Evolutionary conservation across 2,888 invertebrate species (phyloP), one percentile per base, ranked within the genome.

Genomic region (Siphonodentalium dalli): DNA sequence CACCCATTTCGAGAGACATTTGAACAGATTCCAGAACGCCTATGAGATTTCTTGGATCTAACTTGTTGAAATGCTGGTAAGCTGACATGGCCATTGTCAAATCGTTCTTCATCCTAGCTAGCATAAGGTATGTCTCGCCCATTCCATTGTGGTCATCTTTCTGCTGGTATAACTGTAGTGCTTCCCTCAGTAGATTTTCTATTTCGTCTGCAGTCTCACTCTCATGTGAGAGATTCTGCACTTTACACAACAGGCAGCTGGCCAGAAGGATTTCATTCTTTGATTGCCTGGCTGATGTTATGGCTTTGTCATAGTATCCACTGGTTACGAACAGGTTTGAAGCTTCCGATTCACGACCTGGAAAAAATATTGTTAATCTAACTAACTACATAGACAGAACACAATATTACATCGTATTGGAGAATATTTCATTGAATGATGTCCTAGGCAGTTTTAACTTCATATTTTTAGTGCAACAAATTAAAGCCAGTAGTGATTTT

Each of bases 1-100:
- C 11, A 15, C 21, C 24, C 46, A 26, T 18, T 28, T 23, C n/a
- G 28, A 48, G 21, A 29, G 28, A 23, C 11, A 51, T 47, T 37
- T 66, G 51, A 35, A 59, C 53, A 43, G 65, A 68, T 26, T 69
- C 68, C 15, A 71, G 37, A 23, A 59, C 51, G 0, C 67, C 69
- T n/a, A 62, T 63, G 21, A 54, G 61, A 51, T 68, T 67, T 34
- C 54, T 29, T 29, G 66, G 69, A 34, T 58, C 59, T 0, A 56
- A 50, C 5, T 54, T 50, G 1, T 33, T 8, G 39, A 69, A 71
- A n/a, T 50, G 54, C 15, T 52, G 59, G 50, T 54, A 67, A 7
- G 67, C 65, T n/a, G 49, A 15, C 20, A 53, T 49, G 9, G 66
- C 46, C 8, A 51, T 40, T 5, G 38, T 44, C 8, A 40, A 42